Percentiles rank a stretch among this genome's conserved stretches.
Evolutionary conservation across 1,140 invertebrate genomes (phyloP).

Genomic region (Epicauta chinensis): DNA sequence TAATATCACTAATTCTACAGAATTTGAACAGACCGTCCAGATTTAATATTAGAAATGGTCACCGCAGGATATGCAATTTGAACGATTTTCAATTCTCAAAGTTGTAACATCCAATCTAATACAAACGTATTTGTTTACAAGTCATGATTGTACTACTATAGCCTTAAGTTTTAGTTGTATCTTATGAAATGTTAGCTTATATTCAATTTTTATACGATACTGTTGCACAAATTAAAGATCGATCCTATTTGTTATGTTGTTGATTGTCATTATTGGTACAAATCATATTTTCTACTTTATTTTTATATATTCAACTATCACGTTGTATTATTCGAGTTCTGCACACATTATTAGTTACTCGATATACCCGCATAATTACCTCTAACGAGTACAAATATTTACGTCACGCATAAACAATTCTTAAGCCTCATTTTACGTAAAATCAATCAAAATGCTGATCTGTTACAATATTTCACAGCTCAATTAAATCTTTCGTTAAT

Average conservation of each 20-base stretch:
- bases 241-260: conserved; percentile 17
- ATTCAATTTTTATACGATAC: conserved; percentile 17
- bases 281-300: conserved; percentile 7
- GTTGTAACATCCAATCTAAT: conserved; percentile 18
- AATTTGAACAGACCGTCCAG: conserved; percentile 7
- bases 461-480: too few relatives aligned
- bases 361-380: too few relatives aligned
- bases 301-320: too few relatives aligned
- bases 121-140: conserved; percentile 22
- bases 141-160: conserved; percentile 20
- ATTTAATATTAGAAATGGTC: conserved; percentile 7
- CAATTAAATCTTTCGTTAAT: too few relatives aligned
- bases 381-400: conserved; percentile 10
- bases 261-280: conserved; percentile 10
- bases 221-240: conserved; percentile 6
- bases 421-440: not conserved
- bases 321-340: too few relatives aligned
- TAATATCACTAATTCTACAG: conserved; percentile 6
- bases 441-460: too few relatives aligned
- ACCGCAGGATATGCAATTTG: conserved; percentile 13
- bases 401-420: conserved; percentile 2
- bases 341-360: too few relatives aligned
- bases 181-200: conserved; percentile 5
- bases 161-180: conserved; percentile 21
- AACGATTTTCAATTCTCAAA: conserved; percentile 23